Base-by-base conservation (phyloP, 1,140 invertebrate species). In the Calliphora vicina region DNA sequence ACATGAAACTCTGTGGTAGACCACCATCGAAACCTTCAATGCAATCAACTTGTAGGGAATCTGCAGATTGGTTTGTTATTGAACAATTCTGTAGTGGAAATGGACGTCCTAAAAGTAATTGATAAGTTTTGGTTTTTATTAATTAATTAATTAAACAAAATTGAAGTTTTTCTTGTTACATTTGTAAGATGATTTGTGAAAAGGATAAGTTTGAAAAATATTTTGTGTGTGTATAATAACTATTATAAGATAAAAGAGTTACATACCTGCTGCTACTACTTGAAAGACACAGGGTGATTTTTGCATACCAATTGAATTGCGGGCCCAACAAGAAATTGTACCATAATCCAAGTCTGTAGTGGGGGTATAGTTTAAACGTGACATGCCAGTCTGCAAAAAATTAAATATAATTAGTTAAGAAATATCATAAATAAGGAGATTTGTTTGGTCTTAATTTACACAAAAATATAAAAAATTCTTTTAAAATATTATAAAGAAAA, bases 301-400 rank as follows among this genome's bases (percentile, higher is more conserved):
- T 91, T 97, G 96, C 84, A 93, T 93, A 29, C 96, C 96, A 57
- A 97, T 95, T 50, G 93, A 93, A 91, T 97, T 97, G 85, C 92
- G 93, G 2, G 94, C 96, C 93, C 95, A 97, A 89, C 96, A 98
- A 27, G 95, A 94, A 12, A 97, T 91, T 17, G 95, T 96, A 57
- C 97, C 97, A 88, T 97, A 97, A 91, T 97, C 96, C 91, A 97
- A 93, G 90, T 97, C 96, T 13, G 94, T 94, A 27, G 93, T 93
- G 1, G 96, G 96, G 1, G 96, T 97, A 89, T 97, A 97, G 89
- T 96, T 96, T 17, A 97, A 91, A 1, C 94, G 93, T n/a, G 95
- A 96, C 23, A 94, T 91, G 90, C 90, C 90, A n/a, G 88, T 89
- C 88, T 90, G 85, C 8, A 86, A 85, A 81, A 81, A 61, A 17